A percentile compares a stretch with the other conserved stretches of the same genome.
Evolutionary conservation across 2,113 vertebrate genomes (phyloP).

Genomic region (Anarrhichthys ocellatus): DNA sequence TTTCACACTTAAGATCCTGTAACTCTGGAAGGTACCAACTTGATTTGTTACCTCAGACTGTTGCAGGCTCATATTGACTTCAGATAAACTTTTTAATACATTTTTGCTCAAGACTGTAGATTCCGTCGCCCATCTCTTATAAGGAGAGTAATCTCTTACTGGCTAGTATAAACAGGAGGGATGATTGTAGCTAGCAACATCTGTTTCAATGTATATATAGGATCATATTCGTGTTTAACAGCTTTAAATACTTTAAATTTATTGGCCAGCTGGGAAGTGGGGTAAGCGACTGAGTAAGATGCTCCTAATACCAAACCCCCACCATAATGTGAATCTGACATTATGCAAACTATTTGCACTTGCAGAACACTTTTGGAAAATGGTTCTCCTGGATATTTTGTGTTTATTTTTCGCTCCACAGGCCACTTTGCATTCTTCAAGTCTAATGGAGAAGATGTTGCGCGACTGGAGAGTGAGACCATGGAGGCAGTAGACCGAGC

Average conservation of each 20-base stretch:
- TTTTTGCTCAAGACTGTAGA: not conserved
- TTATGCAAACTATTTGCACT: not conserved
- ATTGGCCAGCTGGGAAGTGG: not conserved
- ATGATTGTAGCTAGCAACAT: too few relatives aligned
- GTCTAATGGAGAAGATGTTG: not conserved
- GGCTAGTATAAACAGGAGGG: not conserved
- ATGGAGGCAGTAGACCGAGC: constrained; percentile 70
- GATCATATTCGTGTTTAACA: too few relatives aligned
- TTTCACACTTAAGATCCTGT: not conserved
- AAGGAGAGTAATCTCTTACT: not conserved
- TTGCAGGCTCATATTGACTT: not conserved
- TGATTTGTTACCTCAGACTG: not conserved
- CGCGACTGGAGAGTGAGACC: constrained; percentile 76
- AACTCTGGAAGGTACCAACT: too few relatives aligned
- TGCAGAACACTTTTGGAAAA: not conserved
- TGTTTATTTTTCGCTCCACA: constrained; percentile 38
- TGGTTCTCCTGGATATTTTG: not conserved
- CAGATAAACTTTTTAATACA: not conserved
- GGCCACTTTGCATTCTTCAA: constrained; percentile 80
- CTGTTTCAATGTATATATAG: not conserved
- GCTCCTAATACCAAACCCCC: too few relatives aligned
- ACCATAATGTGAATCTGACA: not conserved
- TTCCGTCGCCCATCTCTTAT: not conserved
- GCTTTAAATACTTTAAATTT: not conserved
- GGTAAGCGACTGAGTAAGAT: not conserved